A percentile compares a stretch with the other conserved stretches of the same genome.
Conservation (phyloP, 2,797 vertebrate genomes). For the Halcyon leucocephala region DNA sequence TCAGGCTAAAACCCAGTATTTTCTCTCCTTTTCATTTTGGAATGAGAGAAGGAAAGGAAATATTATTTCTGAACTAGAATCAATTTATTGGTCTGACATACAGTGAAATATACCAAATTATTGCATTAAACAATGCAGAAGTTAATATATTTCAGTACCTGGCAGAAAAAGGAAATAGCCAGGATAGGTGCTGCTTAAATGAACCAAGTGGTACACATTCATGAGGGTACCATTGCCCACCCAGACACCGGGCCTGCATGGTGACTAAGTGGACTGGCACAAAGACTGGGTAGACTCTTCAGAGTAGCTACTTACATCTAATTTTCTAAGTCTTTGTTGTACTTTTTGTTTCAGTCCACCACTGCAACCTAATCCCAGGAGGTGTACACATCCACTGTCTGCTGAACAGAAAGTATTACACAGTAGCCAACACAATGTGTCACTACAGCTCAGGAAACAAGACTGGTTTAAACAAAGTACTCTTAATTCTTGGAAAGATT, state of each 20-base stretch:
- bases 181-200: not conserved
- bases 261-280: not conserved
- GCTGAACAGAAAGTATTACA: not conserved
- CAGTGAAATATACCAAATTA: not conserved
- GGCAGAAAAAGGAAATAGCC: not conserved
- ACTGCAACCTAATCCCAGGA: not conserved
- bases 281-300: not conserved
- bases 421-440: not conserved
- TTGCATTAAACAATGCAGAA: not conserved
- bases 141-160: not conserved
- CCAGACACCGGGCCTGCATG: not conserved
- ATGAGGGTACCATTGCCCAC: not conserved
- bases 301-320: not conserved
- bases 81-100: not conserved
- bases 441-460: not conserved
- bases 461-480: not conserved
- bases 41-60: not conserved
- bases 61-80: not conserved
- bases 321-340: not conserved
- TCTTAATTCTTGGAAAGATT: not conserved
- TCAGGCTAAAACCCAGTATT: not conserved
- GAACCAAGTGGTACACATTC: rapidly evolving
- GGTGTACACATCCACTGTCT: not conserved
- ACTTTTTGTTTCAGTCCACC: not conserved
- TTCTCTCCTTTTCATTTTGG: not conserved